phyloP scores from a whole-genome alignment of 2,113 vertebrate genomes.

The Oreochromis niloticus region DNA sequence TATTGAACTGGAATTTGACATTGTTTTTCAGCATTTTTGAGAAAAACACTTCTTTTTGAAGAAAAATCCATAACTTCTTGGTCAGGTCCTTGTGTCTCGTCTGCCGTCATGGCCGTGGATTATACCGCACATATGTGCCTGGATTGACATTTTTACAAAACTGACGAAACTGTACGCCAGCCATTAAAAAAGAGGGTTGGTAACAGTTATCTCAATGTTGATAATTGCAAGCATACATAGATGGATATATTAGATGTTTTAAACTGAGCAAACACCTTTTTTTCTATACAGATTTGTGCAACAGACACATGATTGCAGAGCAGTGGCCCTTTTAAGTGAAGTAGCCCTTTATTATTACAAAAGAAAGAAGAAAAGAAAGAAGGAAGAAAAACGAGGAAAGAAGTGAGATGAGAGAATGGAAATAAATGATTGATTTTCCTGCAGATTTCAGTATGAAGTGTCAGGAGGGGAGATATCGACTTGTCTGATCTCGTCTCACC shows the following conservation, averaged over 20 bases:
- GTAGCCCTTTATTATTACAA: neutral
- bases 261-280: neutral
- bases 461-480: neutral
- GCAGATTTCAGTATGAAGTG: neutral
- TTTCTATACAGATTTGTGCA: neutral
- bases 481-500: conserved; percentile 1
- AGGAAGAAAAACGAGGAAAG: neutral
- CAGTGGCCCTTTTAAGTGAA: neutral
- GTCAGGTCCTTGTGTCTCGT: neutral
- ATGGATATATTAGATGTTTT: neutral
- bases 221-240: neutral
- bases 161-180: neutral
- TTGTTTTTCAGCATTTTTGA: neutral
- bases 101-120: neutral
- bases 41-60: neutral
- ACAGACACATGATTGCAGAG: neutral
- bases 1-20: neutral
- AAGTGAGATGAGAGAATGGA: neutral
- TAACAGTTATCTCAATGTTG: neutral
- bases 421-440: neutral
- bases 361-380: neutral
- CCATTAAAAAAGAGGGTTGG: neutral
- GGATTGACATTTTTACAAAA: neutral
- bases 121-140: neutral
- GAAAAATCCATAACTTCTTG: neutral